These are phyloP conservation scores for Pteromalus puparum DNA, from an alignment of 1,140 invertebrate genomes.

Conservation along the genomic window DNA sequence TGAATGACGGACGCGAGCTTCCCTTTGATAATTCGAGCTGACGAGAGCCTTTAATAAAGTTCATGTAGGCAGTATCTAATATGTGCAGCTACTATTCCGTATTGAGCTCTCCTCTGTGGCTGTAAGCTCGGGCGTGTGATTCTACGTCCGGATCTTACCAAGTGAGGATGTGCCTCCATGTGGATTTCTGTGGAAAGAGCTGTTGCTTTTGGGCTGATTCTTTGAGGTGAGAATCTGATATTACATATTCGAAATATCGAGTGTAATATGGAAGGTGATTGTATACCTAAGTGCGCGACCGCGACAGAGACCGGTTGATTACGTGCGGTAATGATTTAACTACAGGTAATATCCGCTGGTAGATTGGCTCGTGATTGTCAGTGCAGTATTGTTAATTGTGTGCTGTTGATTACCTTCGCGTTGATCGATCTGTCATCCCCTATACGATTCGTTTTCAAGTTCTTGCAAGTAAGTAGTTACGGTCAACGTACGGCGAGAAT, in stretches of 20 bases:
- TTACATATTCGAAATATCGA: too few relatives aligned
- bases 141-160: background rate
- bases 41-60: constrained; percentile 15
- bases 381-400: too few relatives aligned
- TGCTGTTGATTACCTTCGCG: too few relatives aligned
- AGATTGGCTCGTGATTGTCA: background rate
- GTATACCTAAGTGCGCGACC: background rate
- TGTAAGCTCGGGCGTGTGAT: background rate
- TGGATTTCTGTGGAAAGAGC: too few relatives aligned
- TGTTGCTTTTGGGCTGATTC: too few relatives aligned
- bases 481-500: too few relatives aligned
- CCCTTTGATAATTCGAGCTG: constrained; percentile 12
- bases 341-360: background rate
- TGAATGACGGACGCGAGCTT: background rate
- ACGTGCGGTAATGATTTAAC: background rate
- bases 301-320: background rate
- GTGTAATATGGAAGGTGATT: background rate
- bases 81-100: background rate
- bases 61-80: background rate
- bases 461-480: too few relatives aligned
- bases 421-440: too few relatives aligned
- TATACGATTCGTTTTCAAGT: too few relatives aligned
- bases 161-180: too few relatives aligned
- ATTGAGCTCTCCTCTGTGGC: background rate
- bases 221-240: too few relatives aligned